phyloP scores from a whole-genome alignment of 2,113 vertebrate genomes.

The Amazona vittata region DNA sequence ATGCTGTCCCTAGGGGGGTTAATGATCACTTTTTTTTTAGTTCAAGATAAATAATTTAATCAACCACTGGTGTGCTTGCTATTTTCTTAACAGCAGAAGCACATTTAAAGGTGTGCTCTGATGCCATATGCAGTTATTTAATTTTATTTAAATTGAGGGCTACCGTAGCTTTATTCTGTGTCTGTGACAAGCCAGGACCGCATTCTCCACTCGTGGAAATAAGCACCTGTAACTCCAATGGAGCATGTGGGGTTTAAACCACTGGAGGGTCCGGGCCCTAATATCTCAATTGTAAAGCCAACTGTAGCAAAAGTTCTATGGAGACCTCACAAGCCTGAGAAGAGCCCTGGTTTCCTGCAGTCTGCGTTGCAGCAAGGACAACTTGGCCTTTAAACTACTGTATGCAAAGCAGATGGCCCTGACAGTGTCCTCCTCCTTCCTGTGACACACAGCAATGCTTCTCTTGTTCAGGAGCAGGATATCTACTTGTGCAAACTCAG shows the following conservation, averaged over 20 bases:
- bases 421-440: neutral
- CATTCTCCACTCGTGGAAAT: neutral
- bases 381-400: neutral
- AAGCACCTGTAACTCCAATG: conserved; percentile 42
- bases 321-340: neutral
- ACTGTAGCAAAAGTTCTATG: neutral
- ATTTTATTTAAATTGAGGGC: conserved; percentile 66
- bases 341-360: neutral
- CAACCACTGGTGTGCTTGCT: neutral
- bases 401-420: neutral
- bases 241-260: conserved; percentile 8
- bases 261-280: neutral
- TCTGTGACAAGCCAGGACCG: conserved; percentile 38
- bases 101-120: neutral
- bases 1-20: neutral
- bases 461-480: neutral
- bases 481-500: neutral
- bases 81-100: conserved; percentile 39
- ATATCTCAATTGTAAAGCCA: neutral
- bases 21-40: neutral
- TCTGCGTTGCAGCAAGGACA: neutral
- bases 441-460: neutral
- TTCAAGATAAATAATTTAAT: conserved; percentile 37
- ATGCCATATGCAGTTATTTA: conserved; percentile 19
- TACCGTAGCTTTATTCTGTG: conserved; percentile 28